phyloP scores from a whole-genome alignment of 2,888 invertebrate genomes.

The Therioaphis trifolii region DNA sequence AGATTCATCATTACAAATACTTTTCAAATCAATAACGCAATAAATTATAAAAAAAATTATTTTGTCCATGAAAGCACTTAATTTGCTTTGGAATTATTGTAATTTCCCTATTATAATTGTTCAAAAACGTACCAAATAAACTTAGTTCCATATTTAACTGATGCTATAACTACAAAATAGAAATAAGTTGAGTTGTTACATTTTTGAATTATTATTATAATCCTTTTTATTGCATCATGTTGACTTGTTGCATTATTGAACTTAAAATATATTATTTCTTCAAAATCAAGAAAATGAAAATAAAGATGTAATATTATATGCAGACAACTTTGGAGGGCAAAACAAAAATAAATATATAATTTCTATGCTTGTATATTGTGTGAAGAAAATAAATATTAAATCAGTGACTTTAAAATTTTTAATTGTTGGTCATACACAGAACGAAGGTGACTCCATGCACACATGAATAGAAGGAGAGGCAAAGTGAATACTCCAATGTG shows the following conservation, averaged over 20 bases:
- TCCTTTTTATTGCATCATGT: slow-evolving; percentile 7
- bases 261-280: slow-evolving; percentile 1
- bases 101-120: slow-evolving; percentile 5
- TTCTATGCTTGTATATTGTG: no score
- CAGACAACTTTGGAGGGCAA: no score
- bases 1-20: background rate
- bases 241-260: background rate
- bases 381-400: no score
- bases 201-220: background rate
- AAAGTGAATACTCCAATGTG: no score
- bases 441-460: no score
- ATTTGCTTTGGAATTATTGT: slow-evolving; percentile 14
- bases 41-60: slow-evolving; percentile 9
- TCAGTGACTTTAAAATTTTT: no score
- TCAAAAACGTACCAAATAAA: slow-evolving; percentile 13
- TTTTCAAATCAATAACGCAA: slow-evolving; percentile 21
- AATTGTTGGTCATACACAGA: no score
- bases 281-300: no score
- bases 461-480: no score
- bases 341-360: no score
- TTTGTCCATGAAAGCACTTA: background rate
- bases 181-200: slow-evolving; percentile 23
- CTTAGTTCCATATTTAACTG: slow-evolving; percentile 13
- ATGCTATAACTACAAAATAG: slow-evolving; percentile 5
- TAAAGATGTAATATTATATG: no score